These are phyloP conservation scores for Ephestia elutella DNA, from an alignment of 1,140 invertebrate genomes.

Conservation along the genomic window DNA sequence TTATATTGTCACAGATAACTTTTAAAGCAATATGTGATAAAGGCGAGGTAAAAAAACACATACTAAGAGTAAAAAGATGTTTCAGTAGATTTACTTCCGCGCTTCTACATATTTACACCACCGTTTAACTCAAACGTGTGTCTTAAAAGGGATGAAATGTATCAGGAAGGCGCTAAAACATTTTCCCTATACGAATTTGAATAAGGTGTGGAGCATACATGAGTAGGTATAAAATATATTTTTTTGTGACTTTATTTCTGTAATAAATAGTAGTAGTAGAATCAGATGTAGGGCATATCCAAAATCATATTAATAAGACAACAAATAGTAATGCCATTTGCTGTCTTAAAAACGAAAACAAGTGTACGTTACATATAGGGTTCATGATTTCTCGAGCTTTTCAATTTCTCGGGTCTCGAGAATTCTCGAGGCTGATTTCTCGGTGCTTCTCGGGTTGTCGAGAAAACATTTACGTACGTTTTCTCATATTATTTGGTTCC, in stretches of 20 bases:
- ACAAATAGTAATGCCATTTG: too few relatives aligned
- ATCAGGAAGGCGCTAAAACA: constrained; percentile 9
- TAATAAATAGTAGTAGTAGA: neutral
- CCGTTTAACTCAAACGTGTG: constrained; percentile 8
- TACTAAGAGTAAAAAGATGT: neutral
- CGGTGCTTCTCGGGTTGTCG: too few relatives aligned
- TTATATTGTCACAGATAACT: too few relatives aligned
- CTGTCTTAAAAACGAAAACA: too few relatives aligned
- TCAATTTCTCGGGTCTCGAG: too few relatives aligned
- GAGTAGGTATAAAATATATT: neutral
- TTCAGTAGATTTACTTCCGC: constrained; percentile 2
- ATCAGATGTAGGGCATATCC: neutral
- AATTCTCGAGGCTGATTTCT: too few relatives aligned
- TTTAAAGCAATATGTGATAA: too few relatives aligned
- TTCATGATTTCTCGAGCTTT: too few relatives aligned
- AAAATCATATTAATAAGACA: neutral
- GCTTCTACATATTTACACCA: constrained; percentile 9
- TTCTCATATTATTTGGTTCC: too few relatives aligned
- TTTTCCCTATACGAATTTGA: constrained; percentile 7
- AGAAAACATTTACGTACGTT: too few relatives aligned
- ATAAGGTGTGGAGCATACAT: neutral
- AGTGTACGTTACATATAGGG: too few relatives aligned
- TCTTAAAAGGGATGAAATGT: constrained; percentile 11
- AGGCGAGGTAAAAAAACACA: neutral
- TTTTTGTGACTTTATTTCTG: too few relatives aligned